These are phyloP conservation scores for Abrostola tripartita DNA, from an alignment of 2,888 invertebrate species.

Conservation along the genomic window DNA sequence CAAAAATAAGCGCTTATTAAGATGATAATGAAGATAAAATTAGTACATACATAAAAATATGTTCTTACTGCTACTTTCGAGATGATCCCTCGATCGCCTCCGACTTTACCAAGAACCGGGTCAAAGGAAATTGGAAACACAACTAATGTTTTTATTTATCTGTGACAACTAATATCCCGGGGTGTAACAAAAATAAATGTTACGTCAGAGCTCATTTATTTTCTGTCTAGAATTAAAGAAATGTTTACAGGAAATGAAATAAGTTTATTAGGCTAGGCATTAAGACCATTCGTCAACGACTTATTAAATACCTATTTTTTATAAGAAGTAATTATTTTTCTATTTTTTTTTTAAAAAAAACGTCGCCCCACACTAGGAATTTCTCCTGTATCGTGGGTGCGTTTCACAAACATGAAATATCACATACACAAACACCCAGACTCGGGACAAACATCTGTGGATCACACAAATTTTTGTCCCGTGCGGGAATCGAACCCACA, in stretches of 20 bases:
- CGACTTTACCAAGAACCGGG: background rate
- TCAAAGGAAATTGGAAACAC: background rate
- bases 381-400: too few relatives aligned
- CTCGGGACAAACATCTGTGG: too few relatives aligned
- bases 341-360: too few relatives aligned
- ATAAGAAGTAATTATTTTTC: too few relatives aligned
- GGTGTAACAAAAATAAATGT: background rate
- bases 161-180: background rate
- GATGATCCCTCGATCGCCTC: background rate
- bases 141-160: slow-evolving; percentile 1
- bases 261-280: background rate
- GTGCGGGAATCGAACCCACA: too few relatives aligned
- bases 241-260: background rate
- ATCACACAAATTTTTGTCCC: too few relatives aligned
- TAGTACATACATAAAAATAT: background rate
- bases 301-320: too few relatives aligned
- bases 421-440: too few relatives aligned
- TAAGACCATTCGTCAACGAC: too few relatives aligned
- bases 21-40: slow-evolving; percentile 3
- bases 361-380: too few relatives aligned
- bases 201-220: background rate
- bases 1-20: too few relatives aligned
- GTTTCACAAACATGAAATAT: too few relatives aligned
- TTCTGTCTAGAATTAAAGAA: background rate
- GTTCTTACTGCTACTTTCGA: background rate